Evolutionary conservation across 2,797 vertebrate species (phyloP), one percentile per base, ranked within the genome.

Genomic region (Neostethus bicornis): DNA sequence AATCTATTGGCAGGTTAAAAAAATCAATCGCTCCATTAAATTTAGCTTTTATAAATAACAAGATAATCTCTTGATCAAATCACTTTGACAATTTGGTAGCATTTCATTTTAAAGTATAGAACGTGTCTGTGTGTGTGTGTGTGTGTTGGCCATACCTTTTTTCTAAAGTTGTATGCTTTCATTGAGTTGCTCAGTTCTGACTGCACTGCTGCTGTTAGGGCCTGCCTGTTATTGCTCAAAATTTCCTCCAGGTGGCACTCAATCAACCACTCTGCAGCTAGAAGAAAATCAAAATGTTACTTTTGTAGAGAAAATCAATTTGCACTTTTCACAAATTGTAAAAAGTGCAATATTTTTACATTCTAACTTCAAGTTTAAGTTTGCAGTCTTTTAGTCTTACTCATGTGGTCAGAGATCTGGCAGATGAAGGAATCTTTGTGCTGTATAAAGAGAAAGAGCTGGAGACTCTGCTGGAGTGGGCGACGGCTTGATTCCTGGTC

Each of bases 221-320:
- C 66, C 50, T 72, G 79, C 26, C 46, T 83, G 78, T 90, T 92
- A 77, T 85, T 73, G 32, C 31, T 76, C 39, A 92, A 70, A 74
- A 90, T 75, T n/a, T 69, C 85, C 86, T 89, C 85, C 49, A 92
- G 82, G 60, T 90, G 85, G 63, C 29, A 81, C 80, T 89, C 85
- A 61, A 91, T 64, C 41, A 87, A 41, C 17, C 61, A 56, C 23
- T 91, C 90, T 17, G 73, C 48, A 23, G 52, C 91, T 92, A 63
- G 4, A 6, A 34, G 41, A 38, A 13, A 19, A 42, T 10, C 31
- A 28, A 28, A 10, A 7, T 39, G 6, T 16, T 5, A 13, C 12
- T 10, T 35, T 12, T 34, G 29, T 14, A 34, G 2, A 19, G 10
- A 39, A 14, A 21, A 21, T 19, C 19, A 13, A 20, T n/a, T n/a